phyloP scores from a whole-genome alignment of 2,113 vertebrate genomes.

The Galeopterus variegatus region DNA sequence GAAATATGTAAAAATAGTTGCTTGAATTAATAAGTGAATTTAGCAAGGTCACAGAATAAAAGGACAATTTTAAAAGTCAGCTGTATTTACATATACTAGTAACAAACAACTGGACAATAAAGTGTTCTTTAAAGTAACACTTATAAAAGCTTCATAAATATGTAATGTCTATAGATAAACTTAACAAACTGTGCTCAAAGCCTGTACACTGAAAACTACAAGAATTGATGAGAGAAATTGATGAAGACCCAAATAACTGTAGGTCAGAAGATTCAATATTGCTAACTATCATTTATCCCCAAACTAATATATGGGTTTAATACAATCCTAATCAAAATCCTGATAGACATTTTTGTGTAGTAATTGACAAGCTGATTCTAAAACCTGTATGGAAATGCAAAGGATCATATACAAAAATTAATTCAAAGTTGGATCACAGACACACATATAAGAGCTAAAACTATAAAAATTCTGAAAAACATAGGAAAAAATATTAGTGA shows the following conservation, averaged over 20 bases:
- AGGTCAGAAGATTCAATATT: not conserved
- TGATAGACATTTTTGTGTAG: not conserved
- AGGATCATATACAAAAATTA: not conserved
- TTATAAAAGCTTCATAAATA: not conserved
- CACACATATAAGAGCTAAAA: not conserved
- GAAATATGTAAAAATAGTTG: not conserved
- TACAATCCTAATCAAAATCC: not conserved
- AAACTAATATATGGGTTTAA: not conserved
- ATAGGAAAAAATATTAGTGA: not conserved
- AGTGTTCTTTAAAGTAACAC: not conserved
- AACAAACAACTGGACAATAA: not conserved
- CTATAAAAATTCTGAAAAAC: not conserved
- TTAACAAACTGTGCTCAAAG: not conserved
- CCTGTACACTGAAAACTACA: not conserved
- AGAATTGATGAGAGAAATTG: not conserved
- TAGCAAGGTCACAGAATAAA: not conserved
- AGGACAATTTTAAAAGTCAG: not conserved
- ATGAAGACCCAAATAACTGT: not conserved
- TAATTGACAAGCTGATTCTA: not conserved
- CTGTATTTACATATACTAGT: not conserved
- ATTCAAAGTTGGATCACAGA: not conserved
- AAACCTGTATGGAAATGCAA: not conserved
- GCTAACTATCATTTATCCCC: not conserved
- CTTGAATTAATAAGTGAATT: not conserved
- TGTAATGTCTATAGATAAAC: not conserved